Base-by-base conservation (phyloP, 1,140 invertebrate genomes). In the Chlorops oryzae region DNA sequence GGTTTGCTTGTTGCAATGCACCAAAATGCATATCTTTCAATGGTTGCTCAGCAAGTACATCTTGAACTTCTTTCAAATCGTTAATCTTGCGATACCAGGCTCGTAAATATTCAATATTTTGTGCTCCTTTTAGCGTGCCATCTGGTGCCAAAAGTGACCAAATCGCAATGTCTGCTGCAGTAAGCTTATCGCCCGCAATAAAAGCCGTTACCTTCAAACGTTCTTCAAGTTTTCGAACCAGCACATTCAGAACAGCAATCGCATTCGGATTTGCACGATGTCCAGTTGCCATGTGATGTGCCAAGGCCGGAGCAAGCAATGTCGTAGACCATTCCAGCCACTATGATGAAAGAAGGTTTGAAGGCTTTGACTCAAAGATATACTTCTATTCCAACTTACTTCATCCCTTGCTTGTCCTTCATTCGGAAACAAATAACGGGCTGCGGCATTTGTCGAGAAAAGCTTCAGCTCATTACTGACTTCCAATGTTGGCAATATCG, bases 241-340 rank as follows among this genome's bases (percentile, higher is more conserved):
- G 55, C 5, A 62, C 62, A 47, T 72, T 70, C 2, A 81, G 62
- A 20, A 70, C 63, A 32, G 73, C 72, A 45, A 76, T 73, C 3
- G 77, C 62, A 51, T 78, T 76, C 2, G 73, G 61, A 12, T 79
- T 62, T 17, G 72, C 73, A 47, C 74, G 68, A 55, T 76, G 75
- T 9, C 72, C 63, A 12, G 62, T 68, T 3, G 73, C 61, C 41
- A 81, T 63, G 5, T 74, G 65, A 35, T 66, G 59, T 9, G 70
- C 61, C 44, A 80, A 62, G 13, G 72, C 72, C 39, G 86, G 85
- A 51, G 81, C 76, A 32, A 90, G 76, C 35, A 81, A 73, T 10
- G 79, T 78, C 35, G 80, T 74, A 52, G 89, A 86, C 85, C 86
- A 89, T 71, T 90, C 87, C 42, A 86, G 68, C 80, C 85, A 85